Conservation (phyloP, 2,113 vertebrate genomes). For the Tachycineta bicolor region DNA sequence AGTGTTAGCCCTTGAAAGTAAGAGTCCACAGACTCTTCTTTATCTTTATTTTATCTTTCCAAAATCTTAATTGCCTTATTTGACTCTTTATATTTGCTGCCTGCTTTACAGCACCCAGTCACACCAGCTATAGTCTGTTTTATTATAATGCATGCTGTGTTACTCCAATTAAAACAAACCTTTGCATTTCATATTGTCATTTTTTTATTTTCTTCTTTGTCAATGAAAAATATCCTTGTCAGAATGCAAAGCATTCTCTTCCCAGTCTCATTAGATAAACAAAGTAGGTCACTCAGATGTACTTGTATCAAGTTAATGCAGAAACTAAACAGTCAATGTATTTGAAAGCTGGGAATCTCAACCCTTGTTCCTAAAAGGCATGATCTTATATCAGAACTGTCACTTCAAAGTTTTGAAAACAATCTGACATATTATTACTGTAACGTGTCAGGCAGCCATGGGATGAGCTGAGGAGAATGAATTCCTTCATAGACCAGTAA, state of each 20-base stretch:
- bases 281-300: neutral
- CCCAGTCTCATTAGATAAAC: neutral
- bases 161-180: neutral
- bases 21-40: neutral
- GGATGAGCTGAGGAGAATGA: neutral
- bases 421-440: neutral
- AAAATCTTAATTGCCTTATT: neutral
- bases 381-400: neutral
- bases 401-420: neutral
- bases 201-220: neutral
- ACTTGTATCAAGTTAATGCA: neutral
- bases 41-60: neutral
- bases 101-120: neutral
- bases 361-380: neutral
- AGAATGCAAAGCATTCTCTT: neutral
- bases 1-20: neutral
- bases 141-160: neutral
- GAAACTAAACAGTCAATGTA: neutral
- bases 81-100: neutral
- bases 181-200: neutral
- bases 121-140: fast-evolving
- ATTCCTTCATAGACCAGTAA: neutral
- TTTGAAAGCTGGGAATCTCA: neutral
- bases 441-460: neutral
- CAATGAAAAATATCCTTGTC: neutral